Conservation (phyloP, 2,888 invertebrate genomes). For the Lydus trimaculatus region DNA sequence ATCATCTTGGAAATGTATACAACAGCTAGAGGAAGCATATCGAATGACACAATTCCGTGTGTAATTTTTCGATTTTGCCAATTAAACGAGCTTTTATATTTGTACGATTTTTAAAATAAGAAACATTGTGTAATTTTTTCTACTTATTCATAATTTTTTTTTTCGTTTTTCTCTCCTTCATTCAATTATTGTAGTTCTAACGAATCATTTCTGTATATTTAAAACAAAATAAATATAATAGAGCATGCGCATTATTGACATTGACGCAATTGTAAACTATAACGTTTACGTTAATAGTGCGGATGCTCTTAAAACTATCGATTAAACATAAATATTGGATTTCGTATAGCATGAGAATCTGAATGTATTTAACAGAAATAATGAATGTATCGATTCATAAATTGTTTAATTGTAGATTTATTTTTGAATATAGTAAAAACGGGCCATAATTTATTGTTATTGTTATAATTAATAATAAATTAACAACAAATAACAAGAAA, state of each 20-base stretch:
- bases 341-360: not conserved
- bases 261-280: not conserved
- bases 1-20: slow-evolving; percentile 18
- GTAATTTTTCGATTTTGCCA: slow-evolving; percentile 16
- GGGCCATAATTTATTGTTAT: not conserved
- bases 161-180: not conserved
- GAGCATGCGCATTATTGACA: not conserved
- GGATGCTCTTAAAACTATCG: not conserved
- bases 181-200: not conserved
- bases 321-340: not conserved
- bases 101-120: slow-evolving; percentile 20
- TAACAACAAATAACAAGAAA: not conserved
- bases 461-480: not conserved
- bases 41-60: slow-evolving; percentile 20
- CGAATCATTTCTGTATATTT: not conserved
- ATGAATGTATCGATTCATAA: not conserved
- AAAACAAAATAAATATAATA: not conserved
- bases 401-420: not conserved
- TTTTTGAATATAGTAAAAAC: not conserved
- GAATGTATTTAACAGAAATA: not conserved
- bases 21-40: slow-evolving; percentile 18
- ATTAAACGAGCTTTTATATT: slow-evolving; percentile 27
- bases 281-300: not conserved
- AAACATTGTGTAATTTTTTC: not conserved
- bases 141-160: not conserved